Percentiles rank a stretch among this genome's conserved stretches.
Evolutionary conservation across 2,797 vertebrate species (phyloP).

Genomic region (Cirrhinus molitorella): DNA sequence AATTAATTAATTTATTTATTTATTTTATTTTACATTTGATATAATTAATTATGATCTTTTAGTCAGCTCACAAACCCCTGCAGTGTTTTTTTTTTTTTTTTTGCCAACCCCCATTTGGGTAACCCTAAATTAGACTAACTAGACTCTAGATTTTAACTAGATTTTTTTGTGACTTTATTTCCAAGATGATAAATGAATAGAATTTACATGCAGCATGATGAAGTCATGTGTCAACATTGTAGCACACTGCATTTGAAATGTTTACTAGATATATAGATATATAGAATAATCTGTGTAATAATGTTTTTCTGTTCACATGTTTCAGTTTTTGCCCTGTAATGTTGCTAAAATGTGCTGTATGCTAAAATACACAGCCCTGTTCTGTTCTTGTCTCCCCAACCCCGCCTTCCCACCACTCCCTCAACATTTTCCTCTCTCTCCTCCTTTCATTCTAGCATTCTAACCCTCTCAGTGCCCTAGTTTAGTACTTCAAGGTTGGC

Average conservation of each 20-base stretch:
- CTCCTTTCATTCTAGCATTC: slow-evolving; percentile 71
- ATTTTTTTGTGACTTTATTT: background rate
- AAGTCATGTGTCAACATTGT: background rate
- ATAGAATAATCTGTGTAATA: background rate
- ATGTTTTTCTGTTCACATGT: background rate
- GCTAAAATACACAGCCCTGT: slow-evolving; percentile 57
- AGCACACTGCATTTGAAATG: background rate
- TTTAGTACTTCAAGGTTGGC: slow-evolving; percentile 86
- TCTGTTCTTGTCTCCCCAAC: slow-evolving; percentile 38
- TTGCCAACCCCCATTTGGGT: too few species aligned
- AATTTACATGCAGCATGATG: background rate
- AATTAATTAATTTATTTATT: background rate
- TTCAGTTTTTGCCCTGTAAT: background rate
- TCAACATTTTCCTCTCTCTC: slow-evolving; percentile 57
- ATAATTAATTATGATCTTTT: background rate
- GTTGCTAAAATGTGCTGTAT: slow-evolving; percentile 11
- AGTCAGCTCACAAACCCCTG: too few species aligned
- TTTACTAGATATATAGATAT: too few species aligned
- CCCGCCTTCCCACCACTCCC: slow-evolving; percentile 47
- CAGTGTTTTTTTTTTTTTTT: too few species aligned
- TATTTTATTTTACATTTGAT: background rate
- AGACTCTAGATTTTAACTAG: background rate
- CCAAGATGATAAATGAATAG: background rate
- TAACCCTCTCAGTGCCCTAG: slow-evolving; percentile 82
- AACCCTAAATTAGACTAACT: background rate